Evolutionary conservation across 1,140 invertebrate species (phyloP), one percentile per base, ranked within the genome.

Genomic region (Melitaea cinxia): DNA sequence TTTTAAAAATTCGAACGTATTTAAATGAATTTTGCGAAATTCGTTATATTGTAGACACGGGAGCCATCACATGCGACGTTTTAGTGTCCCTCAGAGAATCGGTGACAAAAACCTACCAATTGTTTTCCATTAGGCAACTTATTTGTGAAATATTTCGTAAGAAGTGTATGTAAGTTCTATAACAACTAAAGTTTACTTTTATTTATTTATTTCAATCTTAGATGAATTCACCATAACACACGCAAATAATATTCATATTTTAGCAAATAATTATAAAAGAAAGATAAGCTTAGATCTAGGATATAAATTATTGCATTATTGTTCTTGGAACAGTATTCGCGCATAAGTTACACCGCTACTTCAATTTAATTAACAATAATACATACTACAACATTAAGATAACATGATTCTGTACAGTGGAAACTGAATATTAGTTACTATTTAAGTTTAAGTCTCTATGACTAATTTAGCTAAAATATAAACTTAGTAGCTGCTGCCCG

Each of bases 121-220:
- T 78, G 79, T 82, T 82, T 78, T 68, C 63, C 72, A 72, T 78
- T 78, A 77, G 76, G 77, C 65, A 81, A 82, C 66, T 76, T 82
- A 75, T 75, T 81, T 53, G 26, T 30, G 42, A 14, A 4, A 42
- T 42, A 39, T 17, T 39, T 15, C 4, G 17, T 12, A 28, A 45
- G 23, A 74, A 75, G 7, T 33, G 7, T 33, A 10, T 10, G 6
- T 33, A 1, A 2, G 6, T 9, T 10, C 30, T 33, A 33, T 10
- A 33, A 33, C 7, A 33, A 6, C 9, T 33, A 4, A 33, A 7
- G 6, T 33, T 7, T 33, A 4, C 12, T 1, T 33, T 33, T 9
- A 33, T 33, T 9, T 10, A 33, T 1, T 9, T 9, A 1, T 6
- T 10, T 10, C 30, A 9, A 33, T 9, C 2, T 72, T 72, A 33